Evolutionary conservation across 2,888 invertebrate species (phyloP).

Genomic region (Eudemis profundana): DNA sequence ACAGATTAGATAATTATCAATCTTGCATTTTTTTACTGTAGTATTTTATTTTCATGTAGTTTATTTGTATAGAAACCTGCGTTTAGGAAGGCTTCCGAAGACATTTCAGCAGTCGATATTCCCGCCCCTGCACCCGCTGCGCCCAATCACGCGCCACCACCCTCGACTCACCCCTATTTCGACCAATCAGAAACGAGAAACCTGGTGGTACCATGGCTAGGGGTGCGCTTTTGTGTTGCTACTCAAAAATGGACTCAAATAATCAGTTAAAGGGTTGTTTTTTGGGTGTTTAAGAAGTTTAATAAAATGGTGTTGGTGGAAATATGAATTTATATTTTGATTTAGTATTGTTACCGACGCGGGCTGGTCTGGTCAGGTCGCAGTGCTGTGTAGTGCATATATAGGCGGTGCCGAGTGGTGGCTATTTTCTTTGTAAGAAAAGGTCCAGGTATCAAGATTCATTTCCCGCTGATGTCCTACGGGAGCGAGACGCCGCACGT

Average conservation of each 20-base stretch:
- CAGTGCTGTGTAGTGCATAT: conserved; percentile 45
- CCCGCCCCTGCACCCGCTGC: conserved; percentile 73
- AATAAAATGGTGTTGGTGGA: conserved; percentile 66
- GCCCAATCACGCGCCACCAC: conserved; percentile 67
- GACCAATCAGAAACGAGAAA: conserved; percentile 71
- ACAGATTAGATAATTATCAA: no score
- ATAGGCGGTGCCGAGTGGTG: conserved; percentile 47
- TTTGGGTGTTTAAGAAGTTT: conserved; percentile 55
- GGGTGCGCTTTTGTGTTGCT: conserved; percentile 54
- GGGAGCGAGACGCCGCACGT: conserved; percentile 84
- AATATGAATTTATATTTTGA: conserved; percentile 67
- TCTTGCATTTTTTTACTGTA: no score
- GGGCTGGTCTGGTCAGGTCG: conserved; percentile 50
- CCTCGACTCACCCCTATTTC: conserved; percentile 61
- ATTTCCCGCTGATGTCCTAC: conserved; percentile 85
- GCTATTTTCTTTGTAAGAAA: conserved; percentile 50
- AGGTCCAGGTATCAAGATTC: conserved; percentile 77
- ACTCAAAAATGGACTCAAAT: conserved; percentile 45
- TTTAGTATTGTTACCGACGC: conserved; percentile 68
- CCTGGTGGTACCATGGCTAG: conserved; percentile 64
- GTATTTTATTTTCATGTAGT: neutral
- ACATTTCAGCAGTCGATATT: conserved; percentile 62
- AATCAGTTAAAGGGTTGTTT: conserved; percentile 43
- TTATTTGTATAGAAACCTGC: conserved; percentile 16
- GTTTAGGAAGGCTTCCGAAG: conserved; percentile 43